Evolutionary conservation across 23 tunicate species (phyloP).

Genomic region (Clavelina lepadiformis): DNA sequence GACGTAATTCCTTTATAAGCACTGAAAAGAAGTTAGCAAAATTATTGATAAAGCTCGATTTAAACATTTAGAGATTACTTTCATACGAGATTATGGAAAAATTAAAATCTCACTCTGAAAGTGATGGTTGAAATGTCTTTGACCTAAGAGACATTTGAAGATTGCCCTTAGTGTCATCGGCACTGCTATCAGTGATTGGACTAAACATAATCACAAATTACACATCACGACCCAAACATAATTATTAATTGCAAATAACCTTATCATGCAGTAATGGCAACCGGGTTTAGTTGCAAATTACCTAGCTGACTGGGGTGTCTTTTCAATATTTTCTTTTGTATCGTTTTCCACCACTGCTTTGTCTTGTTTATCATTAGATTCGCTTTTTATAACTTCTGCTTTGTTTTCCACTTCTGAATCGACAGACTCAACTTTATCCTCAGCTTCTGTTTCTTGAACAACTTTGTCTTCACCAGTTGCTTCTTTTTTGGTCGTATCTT

Average conservation of each 20-base stretch:
- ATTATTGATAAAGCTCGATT: too few relatives aligned
- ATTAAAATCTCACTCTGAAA: slow-evolving; percentile 11
- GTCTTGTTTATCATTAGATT: neutral
- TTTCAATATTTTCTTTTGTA: neutral
- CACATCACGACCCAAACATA: too few relatives aligned
- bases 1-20: neutral
- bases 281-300: too few relatives aligned
- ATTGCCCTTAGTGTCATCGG: too few relatives aligned
- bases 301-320: too few relatives aligned
- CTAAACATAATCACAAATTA: too few relatives aligned
- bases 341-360: neutral
- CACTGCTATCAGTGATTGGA: too few relatives aligned
- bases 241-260: too few relatives aligned
- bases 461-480: neutral
- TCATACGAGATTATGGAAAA: too few relatives aligned
- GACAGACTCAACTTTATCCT: neutral
- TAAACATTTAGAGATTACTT: too few relatives aligned
- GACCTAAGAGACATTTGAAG: slow-evolving; percentile 46
- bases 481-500: slow-evolving; percentile 10
- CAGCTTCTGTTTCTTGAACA: neutral
- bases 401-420: neutral
- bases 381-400: neutral
- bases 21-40: neutral
- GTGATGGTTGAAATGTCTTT: slow-evolving; percentile 10
- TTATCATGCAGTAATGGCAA: too few relatives aligned